phyloP scores from a whole-genome alignment of 2,113 vertebrate genomes.

The Casuarius casuarius region DNA sequence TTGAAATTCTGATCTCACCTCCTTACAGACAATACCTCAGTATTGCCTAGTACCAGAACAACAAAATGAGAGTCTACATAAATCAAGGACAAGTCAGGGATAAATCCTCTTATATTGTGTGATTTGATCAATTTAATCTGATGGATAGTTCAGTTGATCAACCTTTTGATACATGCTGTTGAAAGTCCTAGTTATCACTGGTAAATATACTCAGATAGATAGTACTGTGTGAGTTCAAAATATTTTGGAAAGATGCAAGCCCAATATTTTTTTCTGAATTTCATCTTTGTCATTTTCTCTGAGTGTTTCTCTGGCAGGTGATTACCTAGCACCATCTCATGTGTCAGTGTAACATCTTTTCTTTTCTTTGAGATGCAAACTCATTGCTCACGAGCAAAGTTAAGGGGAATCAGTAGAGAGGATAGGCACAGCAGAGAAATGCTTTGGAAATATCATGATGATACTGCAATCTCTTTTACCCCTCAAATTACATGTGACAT shows the following conservation, averaged over 20 bases:
- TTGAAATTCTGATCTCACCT: background rate
- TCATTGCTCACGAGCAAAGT: background rate
- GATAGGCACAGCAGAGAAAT: background rate
- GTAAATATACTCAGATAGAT: background rate
- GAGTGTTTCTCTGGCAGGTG: background rate
- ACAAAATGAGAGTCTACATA: background rate
- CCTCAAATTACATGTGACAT: slow-evolving; percentile 14
- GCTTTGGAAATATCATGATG: background rate
- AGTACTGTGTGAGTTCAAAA: background rate
- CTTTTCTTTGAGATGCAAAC: background rate
- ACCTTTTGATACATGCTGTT: background rate
- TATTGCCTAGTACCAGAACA: background rate
- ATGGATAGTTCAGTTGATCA: background rate
- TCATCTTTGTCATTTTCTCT: rapidly evolving
- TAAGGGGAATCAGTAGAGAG: background rate
- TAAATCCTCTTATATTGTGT: background rate
- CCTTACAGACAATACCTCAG: background rate
- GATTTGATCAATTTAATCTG: background rate
- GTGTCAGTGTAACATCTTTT: background rate
- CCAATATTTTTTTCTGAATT: background rate
- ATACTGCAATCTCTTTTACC: background rate
- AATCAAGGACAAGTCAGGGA: background rate
- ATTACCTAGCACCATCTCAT: rapidly evolving
- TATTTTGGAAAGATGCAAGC: background rate
- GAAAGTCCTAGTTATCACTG: background rate